Evolutionary conservation across 2,113 vertebrate genomes (phyloP).

Genomic region (Pelusios castaneus): DNA sequence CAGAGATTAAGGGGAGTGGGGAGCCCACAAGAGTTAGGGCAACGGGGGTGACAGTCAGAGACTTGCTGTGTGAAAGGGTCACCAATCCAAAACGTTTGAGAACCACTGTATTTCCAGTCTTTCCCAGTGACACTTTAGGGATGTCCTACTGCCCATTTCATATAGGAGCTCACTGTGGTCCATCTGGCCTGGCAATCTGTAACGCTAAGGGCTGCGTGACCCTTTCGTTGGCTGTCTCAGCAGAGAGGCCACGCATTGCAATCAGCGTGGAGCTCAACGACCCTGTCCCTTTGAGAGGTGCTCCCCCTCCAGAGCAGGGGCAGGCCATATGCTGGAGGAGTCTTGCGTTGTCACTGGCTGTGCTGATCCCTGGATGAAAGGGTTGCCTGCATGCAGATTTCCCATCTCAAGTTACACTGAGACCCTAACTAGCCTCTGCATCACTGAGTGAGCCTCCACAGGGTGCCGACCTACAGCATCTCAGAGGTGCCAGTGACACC

Average conservation of each 20-base stretch:
- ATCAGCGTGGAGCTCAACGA: neutral
- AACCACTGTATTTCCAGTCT: neutral
- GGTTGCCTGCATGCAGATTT: neutral
- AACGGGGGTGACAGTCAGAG: no score
- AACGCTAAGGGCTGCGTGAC: constrained; percentile 20
- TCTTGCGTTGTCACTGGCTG: constrained; percentile 23
- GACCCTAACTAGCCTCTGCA: neutral
- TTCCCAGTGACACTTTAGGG: neutral
- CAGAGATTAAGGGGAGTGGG: no score
- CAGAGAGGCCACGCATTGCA: constrained; percentile 42
- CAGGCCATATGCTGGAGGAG: neutral
- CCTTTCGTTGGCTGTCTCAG: constrained; percentile 13
- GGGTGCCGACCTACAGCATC: neutral
- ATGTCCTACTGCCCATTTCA: neutral
- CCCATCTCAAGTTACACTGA: neutral
- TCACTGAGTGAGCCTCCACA: neutral
- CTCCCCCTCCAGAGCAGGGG: neutral
- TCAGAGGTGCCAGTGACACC: neutral
- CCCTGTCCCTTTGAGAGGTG: neutral
- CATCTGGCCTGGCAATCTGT: neutral
- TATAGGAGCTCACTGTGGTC: neutral
- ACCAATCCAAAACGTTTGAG: no score
- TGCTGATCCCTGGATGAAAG: neutral
- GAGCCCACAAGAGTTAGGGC: no score
- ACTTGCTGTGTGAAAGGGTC: no score